Percentiles rank a stretch among this genome's conserved stretches.
These are phyloP conservation scores for Nomada hirtipes DNA, from an alignment of 2,888 invertebrate species.

Conservation along the genomic window DNA sequence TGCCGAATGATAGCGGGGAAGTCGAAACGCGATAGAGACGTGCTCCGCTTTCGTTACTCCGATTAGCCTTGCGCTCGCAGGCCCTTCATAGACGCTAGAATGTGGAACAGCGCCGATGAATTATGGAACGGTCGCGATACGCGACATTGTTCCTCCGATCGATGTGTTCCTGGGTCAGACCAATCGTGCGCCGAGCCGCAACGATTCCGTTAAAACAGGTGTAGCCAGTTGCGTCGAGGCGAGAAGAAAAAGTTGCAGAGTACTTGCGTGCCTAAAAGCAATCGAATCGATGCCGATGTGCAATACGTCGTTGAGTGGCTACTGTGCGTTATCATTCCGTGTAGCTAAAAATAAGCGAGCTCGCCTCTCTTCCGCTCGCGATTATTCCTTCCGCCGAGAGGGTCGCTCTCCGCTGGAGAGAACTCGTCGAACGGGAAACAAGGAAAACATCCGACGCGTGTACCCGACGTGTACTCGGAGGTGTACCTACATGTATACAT, in stretches of 20 bases:
- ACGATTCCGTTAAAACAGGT: slow-evolving; percentile 15
- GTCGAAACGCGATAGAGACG: slow-evolving; percentile 27
- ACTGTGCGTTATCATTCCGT: slow-evolving; percentile 29
- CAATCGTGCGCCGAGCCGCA: slow-evolving; percentile 5
- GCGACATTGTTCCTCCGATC: slow-evolving; percentile 20
- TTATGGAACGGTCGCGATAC: slow-evolving; percentile 25
- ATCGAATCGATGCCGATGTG: slow-evolving; percentile 23
- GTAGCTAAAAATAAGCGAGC: slow-evolving; percentile 47
- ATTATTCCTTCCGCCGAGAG: slow-evolving; percentile 18
- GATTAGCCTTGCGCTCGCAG: neutral
- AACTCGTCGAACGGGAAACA: neutral
- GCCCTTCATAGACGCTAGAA: neutral
- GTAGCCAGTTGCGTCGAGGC: neutral
- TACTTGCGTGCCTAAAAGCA: slow-evolving; percentile 14
- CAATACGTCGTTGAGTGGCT: neutral
- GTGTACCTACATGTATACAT: too few relatives aligned
- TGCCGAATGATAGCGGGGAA: slow-evolving; percentile 51
- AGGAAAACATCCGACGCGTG: neutral
- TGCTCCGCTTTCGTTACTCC: slow-evolving; percentile 19
- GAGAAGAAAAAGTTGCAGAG: neutral
- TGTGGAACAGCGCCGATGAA: slow-evolving; percentile 9
- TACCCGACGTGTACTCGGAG: too few relatives aligned
- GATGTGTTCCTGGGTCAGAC: slow-evolving; percentile 23
- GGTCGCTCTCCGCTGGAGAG: neutral
- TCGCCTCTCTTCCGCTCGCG: slow-evolving; percentile 42